Evolutionary conservation across 2,113 vertebrate species (phyloP).

Genomic region (Vidua macroura): DNA sequence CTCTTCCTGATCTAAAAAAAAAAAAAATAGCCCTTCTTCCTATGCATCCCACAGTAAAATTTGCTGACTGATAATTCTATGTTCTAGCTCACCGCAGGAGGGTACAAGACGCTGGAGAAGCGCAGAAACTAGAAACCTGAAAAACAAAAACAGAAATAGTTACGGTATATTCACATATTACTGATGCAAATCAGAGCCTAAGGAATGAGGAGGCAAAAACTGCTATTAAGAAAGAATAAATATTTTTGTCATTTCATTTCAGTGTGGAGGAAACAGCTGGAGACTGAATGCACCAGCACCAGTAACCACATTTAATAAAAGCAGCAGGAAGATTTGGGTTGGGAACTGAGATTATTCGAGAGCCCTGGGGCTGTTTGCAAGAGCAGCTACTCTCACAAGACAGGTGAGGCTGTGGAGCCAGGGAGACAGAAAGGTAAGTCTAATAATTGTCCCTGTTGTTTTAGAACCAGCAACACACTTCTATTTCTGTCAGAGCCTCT

Average conservation of each 20-base stretch:
- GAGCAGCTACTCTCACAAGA: background rate
- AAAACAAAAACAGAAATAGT: background rate
- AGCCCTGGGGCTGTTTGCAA: background rate
- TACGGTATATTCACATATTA: background rate
- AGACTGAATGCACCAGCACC: background rate
- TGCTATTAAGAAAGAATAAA: background rate
- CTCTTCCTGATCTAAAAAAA: background rate
- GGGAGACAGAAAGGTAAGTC: background rate
- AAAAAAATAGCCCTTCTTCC: background rate
- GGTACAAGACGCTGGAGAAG: background rate
- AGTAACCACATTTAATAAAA: background rate
- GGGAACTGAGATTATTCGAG: accelerated
- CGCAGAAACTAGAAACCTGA: background rate
- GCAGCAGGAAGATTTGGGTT: background rate
- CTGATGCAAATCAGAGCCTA: background rate
- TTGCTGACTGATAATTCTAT: background rate
- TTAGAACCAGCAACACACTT: background rate
- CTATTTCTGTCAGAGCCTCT: background rate
- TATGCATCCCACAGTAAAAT: background rate
- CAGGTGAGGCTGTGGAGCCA: background rate
- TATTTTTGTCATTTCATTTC: background rate
- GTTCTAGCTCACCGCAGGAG: background rate
- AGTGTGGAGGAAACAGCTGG: background rate
- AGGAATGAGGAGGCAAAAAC: background rate
- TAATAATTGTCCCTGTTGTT: background rate